Evolutionary conservation across 2,113 vertebrate species (phyloP), one percentile per base, ranked within the genome.

Genomic region (Urocolius indicus): DNA sequence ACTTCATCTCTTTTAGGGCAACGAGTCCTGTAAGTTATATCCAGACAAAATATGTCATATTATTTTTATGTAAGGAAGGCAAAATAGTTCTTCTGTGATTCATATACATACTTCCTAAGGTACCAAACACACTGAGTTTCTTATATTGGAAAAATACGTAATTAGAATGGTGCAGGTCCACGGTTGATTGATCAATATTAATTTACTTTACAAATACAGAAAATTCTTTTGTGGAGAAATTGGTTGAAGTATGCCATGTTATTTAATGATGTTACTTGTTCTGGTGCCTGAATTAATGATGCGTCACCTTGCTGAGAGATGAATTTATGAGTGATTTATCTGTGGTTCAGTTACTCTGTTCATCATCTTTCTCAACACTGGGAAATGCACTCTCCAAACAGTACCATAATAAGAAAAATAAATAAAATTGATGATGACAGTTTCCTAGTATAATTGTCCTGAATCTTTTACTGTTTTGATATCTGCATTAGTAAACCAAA

Each of bases 191-290:
- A 93, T 65, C 84, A 34, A 58, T 73, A 91, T 22, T 78, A 72
- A 95, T 88, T 97, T 92, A 41, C 54, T 95, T 90, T 84, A 78
- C 24, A 65, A 95, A 79, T 38, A 49, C 12, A 80, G 49, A 92
- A 95, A 95, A 95, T 66, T 67, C 82, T 80, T 91, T 76, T 55
- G 23, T 78, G 57, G 55, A 94, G 74, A 29, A 89, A 92, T 48
- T 86, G 54, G 61, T 84, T 90, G 63, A 89, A 92, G 21, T 62
- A 17, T 72, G 51, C 62, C 43, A 48, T 79, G 62, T 74, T 82
- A 81, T 94, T 96, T 94, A 93, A 95, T 87, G 62, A 78, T 69
- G 51, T 57, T 87, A 83, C 84, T 94, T 93, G 59, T 87, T 95
- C 52, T 36, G 4, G 21, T 81, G 34, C 32, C 62, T 73, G 90